These are phyloP conservation scores for Ylistrum balloti DNA, from an alignment of 1,140 invertebrate species.

Conservation along the genomic window DNA sequence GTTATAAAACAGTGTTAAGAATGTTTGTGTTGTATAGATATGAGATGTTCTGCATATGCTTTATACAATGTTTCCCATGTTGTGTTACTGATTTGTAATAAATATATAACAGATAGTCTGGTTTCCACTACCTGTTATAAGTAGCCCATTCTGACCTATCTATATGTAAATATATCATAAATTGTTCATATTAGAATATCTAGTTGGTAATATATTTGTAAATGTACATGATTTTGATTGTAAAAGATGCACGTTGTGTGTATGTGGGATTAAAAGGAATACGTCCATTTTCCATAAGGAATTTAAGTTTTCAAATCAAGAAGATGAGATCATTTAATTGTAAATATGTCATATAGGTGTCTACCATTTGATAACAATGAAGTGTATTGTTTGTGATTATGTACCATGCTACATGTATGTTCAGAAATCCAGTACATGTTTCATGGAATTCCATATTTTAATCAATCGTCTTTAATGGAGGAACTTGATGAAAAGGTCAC, in stretches of 20 bases:
- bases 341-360: not conserved
- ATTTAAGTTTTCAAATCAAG: not conserved
- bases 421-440: not conserved
- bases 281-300: not conserved
- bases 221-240: not conserved
- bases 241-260: not conserved
- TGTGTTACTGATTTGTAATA: not conserved
- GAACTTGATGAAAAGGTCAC: not conserved
- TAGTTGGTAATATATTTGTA: not conserved
- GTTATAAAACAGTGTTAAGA: no score
- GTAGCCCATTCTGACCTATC: conserved; percentile 31
- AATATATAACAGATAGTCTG: not conserved
- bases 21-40: no score
- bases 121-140: not conserved
- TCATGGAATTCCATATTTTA: not conserved
- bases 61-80: no score
- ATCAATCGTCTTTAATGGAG: not conserved
- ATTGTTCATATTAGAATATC: not conserved
- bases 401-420: not conserved
- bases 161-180: conserved; percentile 22
- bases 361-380: no score
- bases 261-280: not conserved
- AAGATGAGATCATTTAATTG: not conserved
- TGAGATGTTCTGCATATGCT: no score
- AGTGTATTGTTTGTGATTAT: not conserved